Conservation (phyloP, 2,797 vertebrate species). For the Xyrichtys novacula region DNA sequence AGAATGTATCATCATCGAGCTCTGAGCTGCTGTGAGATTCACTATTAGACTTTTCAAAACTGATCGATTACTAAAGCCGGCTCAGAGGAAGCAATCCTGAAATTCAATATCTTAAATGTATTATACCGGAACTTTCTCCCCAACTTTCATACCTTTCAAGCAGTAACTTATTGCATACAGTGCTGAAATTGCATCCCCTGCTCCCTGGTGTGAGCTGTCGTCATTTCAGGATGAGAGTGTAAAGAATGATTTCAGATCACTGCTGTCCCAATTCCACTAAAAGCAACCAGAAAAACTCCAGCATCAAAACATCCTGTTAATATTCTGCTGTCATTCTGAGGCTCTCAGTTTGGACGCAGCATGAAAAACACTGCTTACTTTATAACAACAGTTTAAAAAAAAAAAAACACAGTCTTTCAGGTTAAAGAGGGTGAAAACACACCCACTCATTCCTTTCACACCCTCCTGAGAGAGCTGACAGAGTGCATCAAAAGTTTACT, state of each 20-base stretch:
- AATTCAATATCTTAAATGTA: slow-evolving; percentile 41
- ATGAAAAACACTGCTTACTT: background rate
- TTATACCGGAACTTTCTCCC: slow-evolving; percentile 21
- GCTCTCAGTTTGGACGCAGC: background rate
- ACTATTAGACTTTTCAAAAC: slow-evolving; percentile 42
- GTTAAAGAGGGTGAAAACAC: background rate
- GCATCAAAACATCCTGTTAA: background rate
- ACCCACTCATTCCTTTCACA: too few species aligned
- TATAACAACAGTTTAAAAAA: background rate
- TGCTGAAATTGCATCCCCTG: slow-evolving; percentile 5
- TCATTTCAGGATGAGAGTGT: slow-evolving; percentile 7
- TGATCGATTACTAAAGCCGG: slow-evolving; percentile 36
- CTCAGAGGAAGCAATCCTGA: slow-evolving; percentile 11
- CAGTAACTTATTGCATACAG: slow-evolving; percentile 20
- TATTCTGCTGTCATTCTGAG: slow-evolving; percentile 1
- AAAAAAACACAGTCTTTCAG: background rate
- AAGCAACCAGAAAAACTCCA: background rate
- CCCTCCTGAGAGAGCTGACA: too few species aligned
- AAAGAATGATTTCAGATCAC: background rate
- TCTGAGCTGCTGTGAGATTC: slow-evolving; percentile 4
- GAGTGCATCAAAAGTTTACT: too few species aligned
- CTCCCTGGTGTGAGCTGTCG: slow-evolving; percentile 7
- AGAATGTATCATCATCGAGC: slow-evolving; percentile 24
- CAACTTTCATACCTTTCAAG: slow-evolving; percentile 32
- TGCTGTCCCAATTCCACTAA: slow-evolving; percentile 2